Evolutionary conservation across 2,797 vertebrate genomes (phyloP).

Genomic region (Arrhamphus sclerolepis): DNA sequence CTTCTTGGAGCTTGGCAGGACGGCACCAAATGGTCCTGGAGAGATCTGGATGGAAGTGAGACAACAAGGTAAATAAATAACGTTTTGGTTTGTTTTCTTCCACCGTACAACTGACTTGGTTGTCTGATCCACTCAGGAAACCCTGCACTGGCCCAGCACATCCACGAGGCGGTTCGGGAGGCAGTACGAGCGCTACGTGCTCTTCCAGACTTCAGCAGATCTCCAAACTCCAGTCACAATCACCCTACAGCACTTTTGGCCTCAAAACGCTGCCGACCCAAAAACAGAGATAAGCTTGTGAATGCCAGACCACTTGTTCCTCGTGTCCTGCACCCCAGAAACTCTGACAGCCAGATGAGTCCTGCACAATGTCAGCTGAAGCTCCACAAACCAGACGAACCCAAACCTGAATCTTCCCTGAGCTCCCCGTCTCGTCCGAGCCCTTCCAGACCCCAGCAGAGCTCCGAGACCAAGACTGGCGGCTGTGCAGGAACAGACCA

Average conservation of each 20-base stretch:
- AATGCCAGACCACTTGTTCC: conserved; percentile 1
- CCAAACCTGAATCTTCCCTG: fast-evolving
- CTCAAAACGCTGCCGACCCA: conserved; percentile 58
- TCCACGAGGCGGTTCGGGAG: conserved; percentile 65
- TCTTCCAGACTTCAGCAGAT: conserved; percentile 67
- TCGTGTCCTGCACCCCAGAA: conserved; percentile 1
- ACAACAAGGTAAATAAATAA: conserved; percentile 51
- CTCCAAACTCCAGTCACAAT: conserved; percentile 40
- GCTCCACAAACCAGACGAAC: neutral
- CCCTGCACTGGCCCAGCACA: conserved; percentile 52
- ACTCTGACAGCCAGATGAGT: conserved; percentile 11
- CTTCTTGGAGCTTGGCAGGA: conserved; percentile 73
- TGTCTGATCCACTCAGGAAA: no score
- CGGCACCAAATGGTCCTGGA: conserved; percentile 65
- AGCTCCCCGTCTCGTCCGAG: conserved; percentile 4
- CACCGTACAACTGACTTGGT: no score
- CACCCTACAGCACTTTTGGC: conserved; percentile 28
- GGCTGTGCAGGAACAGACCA: conserved; percentile 43
- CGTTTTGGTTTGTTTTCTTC: no score
- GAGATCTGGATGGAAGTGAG: conserved; percentile 75
- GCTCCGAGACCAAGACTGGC: neutral
- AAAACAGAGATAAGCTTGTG: conserved; percentile 41
- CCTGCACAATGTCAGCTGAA: neutral
- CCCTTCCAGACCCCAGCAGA: conserved; percentile 3
- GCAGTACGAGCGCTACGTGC: conserved; percentile 34